Base-by-base conservation (phyloP, 2,113 vertebrate genomes). In the Nothoprocta perdicaria region DNA sequence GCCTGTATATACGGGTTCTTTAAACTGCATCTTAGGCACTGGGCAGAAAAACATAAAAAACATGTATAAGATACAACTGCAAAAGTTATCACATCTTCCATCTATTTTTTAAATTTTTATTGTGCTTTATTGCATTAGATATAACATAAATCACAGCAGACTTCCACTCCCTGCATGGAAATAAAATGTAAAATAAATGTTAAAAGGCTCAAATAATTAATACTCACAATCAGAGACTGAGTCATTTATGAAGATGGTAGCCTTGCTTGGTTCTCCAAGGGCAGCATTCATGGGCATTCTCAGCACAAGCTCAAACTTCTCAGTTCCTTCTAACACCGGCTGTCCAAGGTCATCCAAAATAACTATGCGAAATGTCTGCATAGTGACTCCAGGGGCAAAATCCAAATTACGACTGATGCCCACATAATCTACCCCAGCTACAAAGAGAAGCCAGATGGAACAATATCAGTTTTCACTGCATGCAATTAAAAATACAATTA, bases 1-100 rank as follows among this genome's bases (percentile, higher is more conserved):
- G 50, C 97, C 98, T 58, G 95, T 86, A 60, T 98, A 98, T 3
- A 96, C 18, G 35, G 97, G 88, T 14, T 99, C 98, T 55, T 97
- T 98, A 97, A 99, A 99, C 43, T 99, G 99, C 96, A 99, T 98
- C 95, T 98, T 98, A 19, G 99, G 99, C 94, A 99, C 99, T 99
- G 83, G 29, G 50, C 48, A 82, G 43, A 80, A 80, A 69, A 96
- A 82, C 40, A 72, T 15, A 83, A 75, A 90, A 67, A 86, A 7
- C 3, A 78, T 22, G 14, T 40, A 17, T 93, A 69, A 86, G 92
- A 31, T 52, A 10, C 60, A 76, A 58, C 31, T 82, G 21, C 27
- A 88, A 33, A 76, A 88, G 26, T 60, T 69, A 38, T 13, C 3
- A 2, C 23, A 68, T 19, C 21, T 63, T 78, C 27, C 13, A 10